Evolutionary conservation across 2,113 vertebrate genomes (phyloP), one percentile per base, ranked within the genome.

Genomic region (Pithys albifrons): DNA sequence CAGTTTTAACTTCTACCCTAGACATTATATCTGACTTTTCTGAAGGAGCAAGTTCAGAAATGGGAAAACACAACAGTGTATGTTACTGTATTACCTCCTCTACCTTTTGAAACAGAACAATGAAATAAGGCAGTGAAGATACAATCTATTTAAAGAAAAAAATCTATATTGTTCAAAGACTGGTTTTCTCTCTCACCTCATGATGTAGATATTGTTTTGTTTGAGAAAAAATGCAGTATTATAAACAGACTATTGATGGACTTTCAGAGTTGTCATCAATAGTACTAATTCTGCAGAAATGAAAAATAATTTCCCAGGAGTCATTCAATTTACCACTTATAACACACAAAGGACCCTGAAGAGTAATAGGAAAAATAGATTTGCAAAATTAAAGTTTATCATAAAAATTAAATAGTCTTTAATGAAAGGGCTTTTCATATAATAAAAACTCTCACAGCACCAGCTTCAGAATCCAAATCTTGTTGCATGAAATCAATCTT

Each of bases 251-350:
- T 81, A 86, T 43, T 91, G 57, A 61, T 52, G 15, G n/a, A 61
- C 33, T 89, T 90, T 19, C 79, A 65, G 35, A 71, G 49, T 54
- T 69, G 55, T 84, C 87, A 89, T 89, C 61, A 81, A 75, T 55
- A 95, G 69, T 81, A 88, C 8, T 91, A 89, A 93, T 69, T 66
- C 74, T 82, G 48, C 58, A 91, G 16, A 89, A 95, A 93, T 31
- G 19, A 78, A 69, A 96, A 93, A 87, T 28, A 51, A 59, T 76
- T 96, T 67, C 64, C 61, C 52, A 81, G 73, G 35, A 91, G 58
- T 79, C 54, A 46, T 57, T 79, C 49, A 77, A 54, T 86, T 95
- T 71, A n/a, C 55, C 65, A 79, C 54, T 49, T 57, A 62, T 5
- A 90, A 73, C 14, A 33, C 46, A 59, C 31, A 72, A 45, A 80